Conservation (phyloP, 2,113 vertebrate genomes). For the Meriones unguiculatus region DNA sequence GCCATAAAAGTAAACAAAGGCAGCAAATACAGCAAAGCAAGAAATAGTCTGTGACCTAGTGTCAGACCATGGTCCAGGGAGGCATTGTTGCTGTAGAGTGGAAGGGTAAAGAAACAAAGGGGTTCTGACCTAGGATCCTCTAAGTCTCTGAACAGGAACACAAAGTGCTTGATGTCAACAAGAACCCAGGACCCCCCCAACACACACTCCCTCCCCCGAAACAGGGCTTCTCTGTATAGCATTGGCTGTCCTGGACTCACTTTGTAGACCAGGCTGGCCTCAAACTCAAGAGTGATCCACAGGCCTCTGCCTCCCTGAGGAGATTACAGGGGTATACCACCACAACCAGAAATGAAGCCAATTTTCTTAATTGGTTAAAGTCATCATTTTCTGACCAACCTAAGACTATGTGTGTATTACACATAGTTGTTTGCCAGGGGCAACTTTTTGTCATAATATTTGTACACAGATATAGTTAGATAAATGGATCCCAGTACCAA, state of each 20-base stretch:
- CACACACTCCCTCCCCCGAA: too few species aligned
- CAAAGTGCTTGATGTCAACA: not conserved
- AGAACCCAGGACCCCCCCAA: not conserved
- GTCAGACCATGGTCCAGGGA: not conserved
- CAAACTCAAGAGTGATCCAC: too few species aligned
- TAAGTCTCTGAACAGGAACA: not conserved
- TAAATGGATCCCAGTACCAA: not conserved
- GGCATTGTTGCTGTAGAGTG: not conserved
- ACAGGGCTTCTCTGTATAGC: too few species aligned
- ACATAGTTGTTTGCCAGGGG: not conserved
- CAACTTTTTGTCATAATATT: not conserved
- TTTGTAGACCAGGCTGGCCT: too few species aligned
- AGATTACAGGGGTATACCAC: too few species aligned
- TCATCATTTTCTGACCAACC: not conserved
- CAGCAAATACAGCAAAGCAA: not conserved
- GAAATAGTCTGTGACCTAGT: not conserved
- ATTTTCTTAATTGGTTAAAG: not conserved
- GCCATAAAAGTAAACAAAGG: not conserved
- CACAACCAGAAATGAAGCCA: too few species aligned
- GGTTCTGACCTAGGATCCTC: not conserved
- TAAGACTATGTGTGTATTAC: not conserved
- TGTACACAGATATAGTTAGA: not conserved
- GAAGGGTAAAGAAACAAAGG: not conserved
- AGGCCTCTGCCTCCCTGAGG: too few species aligned
- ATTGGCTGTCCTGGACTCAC: too few species aligned